Evolutionary conservation across 2,113 vertebrate species (phyloP).

Genomic region (Eptatretus burgeri): DNA sequence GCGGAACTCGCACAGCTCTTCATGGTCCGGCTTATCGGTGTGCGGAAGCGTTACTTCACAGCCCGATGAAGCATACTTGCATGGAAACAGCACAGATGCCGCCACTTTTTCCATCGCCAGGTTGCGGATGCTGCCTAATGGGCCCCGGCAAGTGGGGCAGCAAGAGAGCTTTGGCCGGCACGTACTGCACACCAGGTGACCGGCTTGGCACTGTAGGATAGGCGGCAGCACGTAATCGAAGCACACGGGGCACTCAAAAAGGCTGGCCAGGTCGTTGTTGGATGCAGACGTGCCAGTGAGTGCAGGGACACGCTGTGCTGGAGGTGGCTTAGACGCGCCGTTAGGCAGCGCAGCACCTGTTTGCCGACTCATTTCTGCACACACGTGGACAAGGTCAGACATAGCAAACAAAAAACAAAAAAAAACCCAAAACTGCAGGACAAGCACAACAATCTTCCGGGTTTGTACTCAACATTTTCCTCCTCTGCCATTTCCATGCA

Average conservation of each 20-base stretch:
- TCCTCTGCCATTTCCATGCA: too few relatives aligned
- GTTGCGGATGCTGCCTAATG: constrained; percentile 86
- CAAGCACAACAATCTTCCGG: too few relatives aligned
- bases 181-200: constrained; percentile 94
- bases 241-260: constrained; percentile 94
- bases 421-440: too few relatives aligned
- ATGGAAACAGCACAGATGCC: constrained; percentile 91
- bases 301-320: constrained; percentile 76
- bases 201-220: constrained; percentile 95
- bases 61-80: constrained; percentile 89
- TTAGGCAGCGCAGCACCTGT: constrained; percentile 86
- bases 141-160: constrained; percentile 83
- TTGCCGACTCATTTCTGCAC: constrained; percentile 95
- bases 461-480: too few relatives aligned
- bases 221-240: constrained; percentile 98
- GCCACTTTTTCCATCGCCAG: constrained; percentile 99
- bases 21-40: constrained; percentile 69
- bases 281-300: constrained; percentile 87
- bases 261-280: constrained; percentile 95
- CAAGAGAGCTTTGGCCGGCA: constrained; percentile 96
- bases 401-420: too few relatives aligned
- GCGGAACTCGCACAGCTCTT: constrained; percentile 27
- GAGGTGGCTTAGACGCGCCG: constrained; percentile 89
- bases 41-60: constrained; percentile 87
- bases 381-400: too few relatives aligned